A percentile compares a stretch with the other conserved stretches of the same genome.
phyloP scores from a whole-genome alignment of 1,140 invertebrate species.

The Akabosia matsudoensis region DNA sequence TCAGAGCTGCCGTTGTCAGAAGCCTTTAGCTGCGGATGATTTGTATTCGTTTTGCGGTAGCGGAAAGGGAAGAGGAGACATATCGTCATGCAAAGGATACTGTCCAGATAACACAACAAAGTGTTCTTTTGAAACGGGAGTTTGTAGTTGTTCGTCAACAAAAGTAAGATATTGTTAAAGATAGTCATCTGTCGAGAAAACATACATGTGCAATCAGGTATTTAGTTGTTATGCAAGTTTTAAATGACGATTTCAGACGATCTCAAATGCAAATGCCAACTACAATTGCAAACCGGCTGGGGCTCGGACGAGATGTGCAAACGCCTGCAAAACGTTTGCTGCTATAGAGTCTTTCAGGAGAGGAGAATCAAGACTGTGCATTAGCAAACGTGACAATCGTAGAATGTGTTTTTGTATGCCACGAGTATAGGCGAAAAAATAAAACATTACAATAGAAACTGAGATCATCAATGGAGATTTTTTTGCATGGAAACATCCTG shows the following conservation, averaged over 20 bases:
- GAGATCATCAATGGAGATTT: too few species aligned
- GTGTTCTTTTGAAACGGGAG: constrained; percentile 25
- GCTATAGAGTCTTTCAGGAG: constrained; percentile 20
- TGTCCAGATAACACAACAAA: constrained; percentile 20
- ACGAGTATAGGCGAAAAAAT: background rate
- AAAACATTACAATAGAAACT: too few species aligned
- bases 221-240: too few species aligned
- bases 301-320: constrained; percentile 25
- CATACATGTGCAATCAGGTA: background rate
- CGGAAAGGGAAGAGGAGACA: constrained; percentile 10
- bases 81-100: constrained; percentile 18
- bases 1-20: background rate
- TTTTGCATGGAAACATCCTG: too few species aligned
- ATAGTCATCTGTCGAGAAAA: background rate
- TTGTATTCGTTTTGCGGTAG: constrained; percentile 30
- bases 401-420: constrained; percentile 31
- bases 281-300: constrained; percentile 24
- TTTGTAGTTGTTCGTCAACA: constrained; percentile 26
- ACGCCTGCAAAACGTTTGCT: constrained; percentile 33
- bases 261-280: constrained; percentile 5
- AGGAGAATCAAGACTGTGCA: constrained; percentile 16
- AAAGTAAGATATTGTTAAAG: constrained; percentile 17
- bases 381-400: constrained; percentile 9
- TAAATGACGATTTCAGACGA: background rate
- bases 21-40: constrained; percentile 10